A percentile compares a stretch with the other conserved stretches of the same genome.
These are phyloP conservation scores for Rhagologus leucostigma DNA, from an alignment of 2,113 vertebrate species.

Conservation along the genomic window DNA sequence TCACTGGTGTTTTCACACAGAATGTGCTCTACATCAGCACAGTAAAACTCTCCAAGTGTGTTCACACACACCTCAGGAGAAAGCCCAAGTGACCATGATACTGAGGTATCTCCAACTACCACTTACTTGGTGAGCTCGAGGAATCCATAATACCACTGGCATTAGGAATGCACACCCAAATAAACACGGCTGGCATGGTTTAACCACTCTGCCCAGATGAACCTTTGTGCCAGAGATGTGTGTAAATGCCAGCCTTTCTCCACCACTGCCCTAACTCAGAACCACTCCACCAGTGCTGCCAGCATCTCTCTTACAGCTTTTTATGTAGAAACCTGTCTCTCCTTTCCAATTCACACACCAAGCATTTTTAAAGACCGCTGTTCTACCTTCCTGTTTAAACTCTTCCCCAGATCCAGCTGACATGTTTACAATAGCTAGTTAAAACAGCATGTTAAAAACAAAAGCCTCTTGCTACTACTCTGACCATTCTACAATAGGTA, in stretches of 20 bases:
- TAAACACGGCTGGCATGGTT: not conserved
- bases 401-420: not conserved
- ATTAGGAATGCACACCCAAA: not conserved
- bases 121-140: not conserved
- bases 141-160: not conserved
- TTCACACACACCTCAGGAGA: not conserved
- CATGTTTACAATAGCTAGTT: not conserved
- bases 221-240: not conserved
- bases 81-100: not conserved
- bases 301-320: not conserved
- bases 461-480: not conserved
- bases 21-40: not conserved
- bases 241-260: not conserved
- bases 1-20: not conserved
- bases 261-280: not conserved
- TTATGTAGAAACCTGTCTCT: not conserved
- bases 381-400: not conserved
- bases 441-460: not conserved
- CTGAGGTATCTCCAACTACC: not conserved
- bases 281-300: not conserved
- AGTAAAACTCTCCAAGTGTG: not conserved
- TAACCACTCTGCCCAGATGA: not conserved
- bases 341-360: not conserved
- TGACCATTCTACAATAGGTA: not conserved
- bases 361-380: not conserved